Base-by-base conservation (phyloP, 2,888 invertebrate species). In the Plagodis dolabraria region DNA sequence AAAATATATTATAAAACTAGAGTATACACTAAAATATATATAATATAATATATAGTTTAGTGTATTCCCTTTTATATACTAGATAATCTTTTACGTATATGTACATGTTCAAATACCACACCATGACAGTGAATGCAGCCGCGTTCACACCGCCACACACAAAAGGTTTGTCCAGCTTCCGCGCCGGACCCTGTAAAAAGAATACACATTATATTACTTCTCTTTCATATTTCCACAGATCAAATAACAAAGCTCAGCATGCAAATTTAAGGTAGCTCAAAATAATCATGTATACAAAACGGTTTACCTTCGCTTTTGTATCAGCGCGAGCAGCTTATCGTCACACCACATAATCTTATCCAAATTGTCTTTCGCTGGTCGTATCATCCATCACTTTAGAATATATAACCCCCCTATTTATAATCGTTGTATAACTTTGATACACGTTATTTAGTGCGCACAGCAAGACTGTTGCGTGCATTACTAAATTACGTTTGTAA, bases 231-330 rank as follows among this genome's bases (percentile, higher is more conserved):
- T 9, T 6, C 43, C 11, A 12, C 6, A 43, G n/a, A n/a, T n/a
- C n/a, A n/a, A n/a, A n/a, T 35, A 36, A 42, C 0, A 5, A 38
- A 40, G 49, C 49, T 42, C 38, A 33, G 50, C 42, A 50, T 33
- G 11, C 33, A 43, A 10, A 12, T 6, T 5, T 12, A 7, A 2
- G 12, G 22, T 49, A 49, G 5, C 35, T 22, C 22, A 22, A n/a
- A n/a, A n/a, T n/a, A n/a, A n/a, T 22, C 22, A 22, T 22, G 22
- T 35, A 43, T 11, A 33, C 40, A 6, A 33, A 12, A 33, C 0
- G 34, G 42, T 56, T 56, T 56, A 56, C 56, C 56, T 56, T 50
- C 33, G 22, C 40, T 5, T 34, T 48, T 42, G 49, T 9, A 47
- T 12, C 11, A 12, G 40, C 53, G 33, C 40, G 36, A 22, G 46